A percentile compares a stretch with the other conserved stretches of the same genome.
phyloP scores from a whole-genome alignment of 2,113 vertebrate species.

The Sturnus vulgaris region DNA sequence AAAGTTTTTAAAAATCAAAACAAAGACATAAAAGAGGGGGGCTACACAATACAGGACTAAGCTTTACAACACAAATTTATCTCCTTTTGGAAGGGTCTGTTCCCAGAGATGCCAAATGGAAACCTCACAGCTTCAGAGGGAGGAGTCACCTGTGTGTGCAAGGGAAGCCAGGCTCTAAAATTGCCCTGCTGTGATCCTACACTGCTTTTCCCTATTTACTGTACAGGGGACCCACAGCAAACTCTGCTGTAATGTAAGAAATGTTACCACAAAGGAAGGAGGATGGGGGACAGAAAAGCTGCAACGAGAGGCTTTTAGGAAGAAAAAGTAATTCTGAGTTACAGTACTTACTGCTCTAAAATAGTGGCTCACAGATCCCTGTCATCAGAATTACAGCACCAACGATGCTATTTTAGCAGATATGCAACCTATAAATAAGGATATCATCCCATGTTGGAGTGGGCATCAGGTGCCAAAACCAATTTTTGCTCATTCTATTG shows the following conservation, averaged over 20 bases:
- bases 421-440: not conserved
- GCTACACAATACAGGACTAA: not conserved
- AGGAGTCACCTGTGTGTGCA: rapidly evolving
- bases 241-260: not conserved
- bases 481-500: not conserved
- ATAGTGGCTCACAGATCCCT: not conserved
- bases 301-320: not conserved
- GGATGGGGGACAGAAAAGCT: not conserved
- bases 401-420: not conserved
- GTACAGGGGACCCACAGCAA: not conserved
- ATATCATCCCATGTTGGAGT: not conserved
- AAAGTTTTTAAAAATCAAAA: not conserved
- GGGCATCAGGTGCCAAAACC: not conserved
- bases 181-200: not conserved
- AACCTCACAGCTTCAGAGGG: not conserved
- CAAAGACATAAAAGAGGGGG: not conserved
- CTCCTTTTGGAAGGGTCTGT: not conserved
- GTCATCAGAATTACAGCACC: not conserved
- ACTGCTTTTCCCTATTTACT: not conserved
- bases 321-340: not conserved
- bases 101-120: not conserved
- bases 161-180: not conserved
- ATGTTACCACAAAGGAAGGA: not conserved
- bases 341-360: not conserved
- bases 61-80: not conserved